A percentile compares a stretch with the other conserved stretches of the same genome.
Evolutionary conservation across 2,797 vertebrate species (phyloP).

Genomic region (Microhierax caerulescens): DNA sequence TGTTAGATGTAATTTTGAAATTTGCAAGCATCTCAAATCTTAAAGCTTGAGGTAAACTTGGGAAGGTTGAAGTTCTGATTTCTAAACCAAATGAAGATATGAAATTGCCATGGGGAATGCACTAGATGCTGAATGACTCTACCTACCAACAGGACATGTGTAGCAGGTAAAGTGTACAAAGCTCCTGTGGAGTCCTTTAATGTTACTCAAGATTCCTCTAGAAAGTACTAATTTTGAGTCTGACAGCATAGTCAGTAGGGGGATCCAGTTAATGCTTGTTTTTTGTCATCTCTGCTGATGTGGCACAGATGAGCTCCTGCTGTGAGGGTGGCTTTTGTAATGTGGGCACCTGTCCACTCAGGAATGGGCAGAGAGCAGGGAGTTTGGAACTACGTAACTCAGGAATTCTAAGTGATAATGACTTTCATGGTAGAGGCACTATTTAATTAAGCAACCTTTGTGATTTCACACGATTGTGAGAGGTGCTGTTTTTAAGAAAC

Average conservation of each 20-base stretch:
- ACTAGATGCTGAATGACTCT: not conserved
- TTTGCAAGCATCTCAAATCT: not conserved
- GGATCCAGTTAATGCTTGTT: not conserved
- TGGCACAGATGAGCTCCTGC: fast-evolving
- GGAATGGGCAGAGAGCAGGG: not conserved
- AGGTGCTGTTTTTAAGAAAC: not conserved
- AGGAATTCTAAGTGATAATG: not conserved
- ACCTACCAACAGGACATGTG: not conserved
- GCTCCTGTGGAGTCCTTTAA: not conserved
- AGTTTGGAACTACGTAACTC: not conserved
- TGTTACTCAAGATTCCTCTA: not conserved
- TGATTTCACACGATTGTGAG: not conserved
- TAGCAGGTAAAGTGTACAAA: not conserved
- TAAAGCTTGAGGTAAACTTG: not conserved
- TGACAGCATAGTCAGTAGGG: not conserved
- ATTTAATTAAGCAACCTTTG: not conserved
- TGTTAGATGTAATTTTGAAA: not conserved
- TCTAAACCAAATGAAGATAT: not conserved
- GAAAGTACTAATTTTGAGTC: not conserved
- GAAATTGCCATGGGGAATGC: not conserved
- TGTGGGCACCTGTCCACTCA: fast-evolving
- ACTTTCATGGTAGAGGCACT: not conserved
- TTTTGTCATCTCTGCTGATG: not conserved
- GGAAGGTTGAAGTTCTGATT: not conserved
- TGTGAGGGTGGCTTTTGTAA: not conserved